Evolutionary conservation across 2,888 invertebrate species (phyloP), one percentile per base, ranked within the genome.

Genomic region (Pseudococcus longispinus): DNA sequence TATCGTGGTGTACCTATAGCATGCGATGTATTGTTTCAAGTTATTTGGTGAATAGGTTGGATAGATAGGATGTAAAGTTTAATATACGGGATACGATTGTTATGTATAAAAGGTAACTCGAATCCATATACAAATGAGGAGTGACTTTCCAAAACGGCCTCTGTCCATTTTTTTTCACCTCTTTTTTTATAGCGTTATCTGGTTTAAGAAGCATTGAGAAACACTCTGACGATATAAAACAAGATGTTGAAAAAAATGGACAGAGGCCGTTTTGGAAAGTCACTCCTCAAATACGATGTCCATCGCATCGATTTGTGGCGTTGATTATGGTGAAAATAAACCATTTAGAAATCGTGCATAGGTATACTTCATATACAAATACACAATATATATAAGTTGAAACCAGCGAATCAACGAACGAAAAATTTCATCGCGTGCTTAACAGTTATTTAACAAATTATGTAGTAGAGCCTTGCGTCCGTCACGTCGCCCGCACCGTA

Each of bases 281-380:
- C n/a, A n/a, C n/a, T n/a, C n/a, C n/a, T n/a, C n/a, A n/a, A n/a
- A n/a, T 70, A 70, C 70, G 15, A 70, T 70, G 70, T 70, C 70
- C 70, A 70, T 70, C 70, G 70, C 70, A 70, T 70, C 70, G 70
- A 70, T 70, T 70, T 29, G 70, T 70, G 70, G 70, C 29, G 70
- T 70, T 70, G 29, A 70, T 70, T 70, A 29, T 70, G 13, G n/a
- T 70, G 70, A 70, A 29, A 70, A 70, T 70, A 29, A 70, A 26
- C 70, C 23, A 9, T 60, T 23, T 23, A 70, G 70, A 70, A 70
- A 70, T 70, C 70, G 70, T 70, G 70, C 29, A 2, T 26, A 29
- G 26, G 51, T 18, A 44, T 51, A 51, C n/a, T 13, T 44, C 44
- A 18, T 51, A 44, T 8, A 46, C n/a, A 4, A 15, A 51, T n/a